Base-by-base conservation (phyloP, 2,888 invertebrate genomes). In the Trichogramma evanescens region DNA sequence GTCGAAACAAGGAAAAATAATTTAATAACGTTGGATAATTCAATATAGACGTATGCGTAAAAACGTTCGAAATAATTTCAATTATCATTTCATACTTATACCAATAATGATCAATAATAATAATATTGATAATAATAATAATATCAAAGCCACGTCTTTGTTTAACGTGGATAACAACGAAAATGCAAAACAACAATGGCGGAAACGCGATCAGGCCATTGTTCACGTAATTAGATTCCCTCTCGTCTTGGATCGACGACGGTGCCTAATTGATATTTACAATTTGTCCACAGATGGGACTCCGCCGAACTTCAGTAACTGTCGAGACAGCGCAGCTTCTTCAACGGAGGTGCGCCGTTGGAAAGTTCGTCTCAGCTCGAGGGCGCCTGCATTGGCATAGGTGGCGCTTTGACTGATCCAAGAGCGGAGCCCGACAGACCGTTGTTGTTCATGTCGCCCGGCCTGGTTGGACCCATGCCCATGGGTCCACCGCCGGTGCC, bases 401-500 rank as follows among this genome's bases (percentile, higher is more conserved):
- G 77, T n/a, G 76, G 70, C 56, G 76, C 73, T 66, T 77, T 77
- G 26, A 77, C 75, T 39, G 75, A 68, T 4, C 76, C 77, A 38
- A 74, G 65, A 9, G 74, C 75, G 2, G 75, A 76, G 4, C 75
- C 77, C 41, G 77, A 74, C 10, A 77, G 67, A 13, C 77, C 77
- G 59, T 77, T 77, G 68, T 77, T 77, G 70, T 77, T 77, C 76
- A 77, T 75, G 58, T 77, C 77, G 5, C 77, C 77, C 6, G 77
- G 77, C 39, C 75, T 75, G 45, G 49, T 54, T 48, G 61, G 60
- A 2, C 57, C 64, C 57, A 72, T 71, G n/a, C 70, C 71, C 54
- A 72, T 69, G 53, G 65, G 67, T 5, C 26, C 26, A 26, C 10
- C 6, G n/a, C 42, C 8, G 62, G 71, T 74, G 5, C 77, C 77